Evolutionary conservation across 2,797 vertebrate species (phyloP).

Genomic region (Phrynocephalus vlangalii): DNA sequence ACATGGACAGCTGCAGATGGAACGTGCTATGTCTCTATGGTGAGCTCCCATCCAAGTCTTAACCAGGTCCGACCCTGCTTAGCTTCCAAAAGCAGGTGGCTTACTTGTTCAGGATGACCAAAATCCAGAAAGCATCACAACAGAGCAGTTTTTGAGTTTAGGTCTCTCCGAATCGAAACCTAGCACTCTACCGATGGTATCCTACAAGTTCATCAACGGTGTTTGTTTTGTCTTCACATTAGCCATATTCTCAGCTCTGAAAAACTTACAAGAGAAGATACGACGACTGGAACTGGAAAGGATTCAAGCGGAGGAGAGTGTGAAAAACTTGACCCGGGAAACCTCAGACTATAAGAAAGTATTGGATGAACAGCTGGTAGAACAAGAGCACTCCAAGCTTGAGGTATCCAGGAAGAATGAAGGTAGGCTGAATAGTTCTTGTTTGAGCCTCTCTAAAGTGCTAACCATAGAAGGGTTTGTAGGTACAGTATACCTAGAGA

Average conservation of each 20-base stretch:
- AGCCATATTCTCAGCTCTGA: slow-evolving; percentile 94
- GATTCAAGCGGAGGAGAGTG: slow-evolving; percentile 79
- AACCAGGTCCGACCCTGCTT: no score
- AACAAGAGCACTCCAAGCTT: slow-evolving; percentile 72
- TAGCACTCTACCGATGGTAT: neutral
- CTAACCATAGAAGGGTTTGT: neutral
- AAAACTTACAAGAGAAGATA: slow-evolving; percentile 95
- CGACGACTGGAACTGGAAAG: slow-evolving; percentile 89
- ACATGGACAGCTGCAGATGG: no score
- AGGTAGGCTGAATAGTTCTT: slow-evolving; percentile 74
- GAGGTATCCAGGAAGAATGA: slow-evolving; percentile 83
- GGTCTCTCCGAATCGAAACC: neutral
- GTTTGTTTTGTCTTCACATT: slow-evolving; percentile 42
- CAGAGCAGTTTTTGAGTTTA: neutral
- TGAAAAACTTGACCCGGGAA: slow-evolving; percentile 79
- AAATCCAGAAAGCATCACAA: neutral
- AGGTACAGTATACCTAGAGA: neutral
- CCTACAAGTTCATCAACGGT: neutral
- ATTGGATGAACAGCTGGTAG: slow-evolving; percentile 71
- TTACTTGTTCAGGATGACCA: no score
- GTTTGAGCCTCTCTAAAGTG: neutral
- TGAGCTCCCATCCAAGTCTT: neutral
- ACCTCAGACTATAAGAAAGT: slow-evolving; percentile 77
- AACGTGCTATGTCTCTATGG: neutral
- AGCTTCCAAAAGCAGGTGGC: no score